Evolutionary conservation across 2,797 vertebrate species (phyloP).

Genomic region (Kryptopterus vitreolus): DNA sequence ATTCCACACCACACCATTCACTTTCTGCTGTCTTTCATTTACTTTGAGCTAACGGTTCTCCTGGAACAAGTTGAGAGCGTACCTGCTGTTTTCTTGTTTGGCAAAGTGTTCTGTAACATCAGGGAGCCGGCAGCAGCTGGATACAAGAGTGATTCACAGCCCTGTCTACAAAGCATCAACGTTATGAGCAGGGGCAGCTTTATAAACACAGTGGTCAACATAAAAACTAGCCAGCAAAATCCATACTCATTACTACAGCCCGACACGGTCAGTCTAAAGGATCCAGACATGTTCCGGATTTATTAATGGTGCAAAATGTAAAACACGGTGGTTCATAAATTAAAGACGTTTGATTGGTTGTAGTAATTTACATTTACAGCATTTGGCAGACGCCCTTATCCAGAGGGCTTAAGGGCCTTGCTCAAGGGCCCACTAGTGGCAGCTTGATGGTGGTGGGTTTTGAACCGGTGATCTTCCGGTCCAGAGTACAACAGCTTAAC

Average conservation of each 20-base stretch:
- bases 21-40: constrained; percentile 2
- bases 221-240: neutral
- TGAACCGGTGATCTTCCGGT: too few relatives aligned
- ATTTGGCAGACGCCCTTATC: too few relatives aligned
- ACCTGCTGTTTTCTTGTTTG: constrained; percentile 18
- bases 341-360: too few relatives aligned
- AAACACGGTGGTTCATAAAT: too few relatives aligned
- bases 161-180: neutral
- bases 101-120: constrained; percentile 16
- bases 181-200: neutral
- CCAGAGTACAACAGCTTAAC: too few relatives aligned
- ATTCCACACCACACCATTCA: neutral
- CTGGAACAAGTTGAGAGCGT: neutral
- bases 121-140: neutral
- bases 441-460: too few relatives aligned
- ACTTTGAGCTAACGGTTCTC: neutral
- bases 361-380: too few relatives aligned
- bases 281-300: neutral
- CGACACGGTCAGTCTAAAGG: neutral
- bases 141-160: neutral
- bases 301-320: too few relatives aligned
- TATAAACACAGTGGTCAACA: neutral
- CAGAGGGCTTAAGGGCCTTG: too few relatives aligned
- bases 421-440: too few relatives aligned
- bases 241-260: neutral